Base-by-base conservation (phyloP, 2,888 invertebrate genomes). In the Empis livida region DNA sequence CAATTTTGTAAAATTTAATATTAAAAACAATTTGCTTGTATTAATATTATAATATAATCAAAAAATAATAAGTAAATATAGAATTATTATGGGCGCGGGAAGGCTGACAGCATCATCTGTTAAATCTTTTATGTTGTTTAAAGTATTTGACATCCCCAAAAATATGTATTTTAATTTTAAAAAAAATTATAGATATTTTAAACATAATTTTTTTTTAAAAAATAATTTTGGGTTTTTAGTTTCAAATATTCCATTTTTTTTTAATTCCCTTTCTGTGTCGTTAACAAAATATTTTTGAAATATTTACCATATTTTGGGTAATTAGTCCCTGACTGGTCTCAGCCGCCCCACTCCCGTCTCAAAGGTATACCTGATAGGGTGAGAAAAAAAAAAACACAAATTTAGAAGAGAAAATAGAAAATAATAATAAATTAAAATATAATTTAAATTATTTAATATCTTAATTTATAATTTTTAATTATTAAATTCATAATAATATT, bases 291-390 rank as follows among this genome's bases (percentile, higher is more conserved):
- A 43, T 56, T 54, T 56, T 57, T 61, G 56, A 44, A 48, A 55
- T 68, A 69, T 65, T 68, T 69, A 69, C 69, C 69, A 69, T 69
- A 67, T 69, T 69, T 68, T 70, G 70, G 67, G 68, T 68, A 67
- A 70, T 70, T 67, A 69, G 64, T 65, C 69, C 70, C 68, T 70
- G 69, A 70, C 69, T 70, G 65, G 70, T 69, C 66, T 70, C 70
- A 69, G 70, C 69, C 70, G 70, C 70, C 70, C 70, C 70, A 69
- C 65, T 69, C 70, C 70, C 70, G 70, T 70, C 70, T 70, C 70
- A 70, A 69, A 70, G 70, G 68, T 70, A 70, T 64, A 70, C 70
- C 69, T 69, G 61, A 65, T 66, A 60, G 60, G 58, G 61, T 61
- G 59, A 61, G 63, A 61, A 61, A 63, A 61, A 65, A 60, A 60